Evolutionary conservation across 1,140 invertebrate species (phyloP).

Genomic region (Monochamus saltuarius): DNA sequence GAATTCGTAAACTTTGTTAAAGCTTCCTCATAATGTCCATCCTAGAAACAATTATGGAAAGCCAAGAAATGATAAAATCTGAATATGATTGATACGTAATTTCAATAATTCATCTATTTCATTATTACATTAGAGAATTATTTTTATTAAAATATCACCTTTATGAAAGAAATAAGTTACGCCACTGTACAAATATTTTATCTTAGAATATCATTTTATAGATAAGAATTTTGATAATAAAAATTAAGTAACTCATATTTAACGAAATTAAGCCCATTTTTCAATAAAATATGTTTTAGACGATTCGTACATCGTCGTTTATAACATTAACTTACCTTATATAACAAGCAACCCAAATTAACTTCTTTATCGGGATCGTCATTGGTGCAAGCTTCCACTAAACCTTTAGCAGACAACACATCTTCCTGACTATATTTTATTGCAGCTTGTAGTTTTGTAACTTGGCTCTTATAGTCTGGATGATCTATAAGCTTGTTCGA

Average conservation of each 20-base stretch:
- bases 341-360: slow-evolving; percentile 94
- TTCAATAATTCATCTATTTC: no score
- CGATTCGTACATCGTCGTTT: background rate
- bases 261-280: no score
- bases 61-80: no score
- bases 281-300: no score
- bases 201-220: no score
- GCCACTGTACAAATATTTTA: no score
- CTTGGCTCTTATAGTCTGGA: slow-evolving; percentile 39
- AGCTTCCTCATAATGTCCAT: slow-evolving; percentile 87
- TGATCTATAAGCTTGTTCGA: slow-evolving; percentile 52
- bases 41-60: slow-evolving; percentile 57
- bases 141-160: no score
- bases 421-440: slow-evolving; percentile 98
- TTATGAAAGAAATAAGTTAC: no score
- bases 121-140: no score
- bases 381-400: slow-evolving; percentile 85
- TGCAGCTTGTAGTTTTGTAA: slow-evolving; percentile 92
- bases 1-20: slow-evolving; percentile 89
- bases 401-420: slow-evolving; percentile 81
- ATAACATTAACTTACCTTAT: slow-evolving; percentile 68
- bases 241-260: no score
- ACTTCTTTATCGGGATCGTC: slow-evolving; percentile 94
- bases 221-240: no score
- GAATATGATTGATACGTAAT: no score